phyloP scores from a whole-genome alignment of 1,140 invertebrate species.

The Zaprionus capensis region DNA sequence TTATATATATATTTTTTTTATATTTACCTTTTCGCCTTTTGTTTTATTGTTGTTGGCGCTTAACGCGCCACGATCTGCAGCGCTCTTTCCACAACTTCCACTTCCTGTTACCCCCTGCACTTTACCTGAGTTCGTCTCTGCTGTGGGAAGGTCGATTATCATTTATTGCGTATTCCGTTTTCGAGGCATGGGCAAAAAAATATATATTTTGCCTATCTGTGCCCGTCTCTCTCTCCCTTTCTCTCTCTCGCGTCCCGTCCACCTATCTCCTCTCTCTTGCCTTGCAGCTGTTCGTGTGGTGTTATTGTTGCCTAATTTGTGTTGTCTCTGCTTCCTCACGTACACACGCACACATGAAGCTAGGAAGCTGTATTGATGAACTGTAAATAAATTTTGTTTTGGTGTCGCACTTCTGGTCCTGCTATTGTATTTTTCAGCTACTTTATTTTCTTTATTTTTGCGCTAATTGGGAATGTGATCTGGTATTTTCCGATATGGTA shows the following conservation, averaged over 20 bases:
- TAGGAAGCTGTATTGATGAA: background rate
- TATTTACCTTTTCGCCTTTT: conserved; percentile 1
- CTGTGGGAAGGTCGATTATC: conserved; percentile 60
- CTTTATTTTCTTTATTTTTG: conserved; percentile 48
- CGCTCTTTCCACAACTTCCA: background rate
- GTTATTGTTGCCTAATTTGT: conserved; percentile 8
- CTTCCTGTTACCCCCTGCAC: conserved; percentile 2
- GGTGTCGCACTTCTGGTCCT: conserved; percentile 31
- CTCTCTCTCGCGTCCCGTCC: background rate
- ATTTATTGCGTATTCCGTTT: conserved; percentile 74
- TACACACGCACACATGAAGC: conserved; percentile 2
- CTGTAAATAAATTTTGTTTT: conserved; percentile 42
- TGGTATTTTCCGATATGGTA: conserved; percentile 43
- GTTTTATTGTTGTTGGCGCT: conserved; percentile 22
- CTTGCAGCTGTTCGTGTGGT: background rate
- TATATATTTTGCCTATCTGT: conserved; percentile 15
- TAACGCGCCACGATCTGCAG: conserved; percentile 26
- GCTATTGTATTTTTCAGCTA: conserved; percentile 43
- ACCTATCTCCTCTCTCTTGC: background rate
- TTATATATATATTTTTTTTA: background rate
- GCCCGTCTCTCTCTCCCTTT: background rate
- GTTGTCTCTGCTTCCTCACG: conserved; percentile 11
- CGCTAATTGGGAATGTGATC: conserved; percentile 68
- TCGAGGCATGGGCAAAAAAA: conserved; percentile 36
- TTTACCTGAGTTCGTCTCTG: background rate